Base-by-base conservation (phyloP, 2,113 vertebrate genomes). In the Isurus oxyrinchus region DNA sequence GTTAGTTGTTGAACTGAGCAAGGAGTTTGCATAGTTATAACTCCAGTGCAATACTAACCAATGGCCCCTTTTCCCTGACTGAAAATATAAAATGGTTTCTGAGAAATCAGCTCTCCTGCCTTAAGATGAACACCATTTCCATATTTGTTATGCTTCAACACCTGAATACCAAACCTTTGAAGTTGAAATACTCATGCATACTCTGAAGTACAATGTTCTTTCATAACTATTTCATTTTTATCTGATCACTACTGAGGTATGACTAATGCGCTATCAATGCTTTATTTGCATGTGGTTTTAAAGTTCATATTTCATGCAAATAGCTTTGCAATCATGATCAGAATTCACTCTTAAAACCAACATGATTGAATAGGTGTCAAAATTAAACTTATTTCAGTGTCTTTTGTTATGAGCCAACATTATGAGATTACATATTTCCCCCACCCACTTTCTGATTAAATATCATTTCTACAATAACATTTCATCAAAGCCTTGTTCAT, bases 401-500 rank as follows among this genome's bases (percentile, higher is more conserved):
- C 8, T 94, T 94, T 44, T 55, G 63, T 27, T 95, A 69, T 49
- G 61, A 53, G 63, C 94, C 40, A 66, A 69, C n/a, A 95, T 49
- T 69, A 67, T 95, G 63, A 95, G 44, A 72, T 49, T 67, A 49
- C 40, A 95, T 66, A 61, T 61, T 61, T 93, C 57, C 57, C 88
- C 35, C 61, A 44, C 35, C 16, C 16, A 63, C n/a, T 63, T 94
- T 63, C 90, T 49, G 57, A 63, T 63, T n/a, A 94, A 94, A 66
- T 94, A 23, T 95, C 27, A 95, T 72, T 95, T 72, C 44, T 49
- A 95, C 94, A 95, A 55, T 76, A 95, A 95, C 44, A 35, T 95
- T 95, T 96, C 96, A 97, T 96, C 96, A 97, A 97, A 97, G 97
- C 98, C 97, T 98, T 98, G 98, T 98, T 98, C 98, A 98, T 98